These are phyloP conservation scores for Penaeus chinensis DNA, from an alignment of 1,140 invertebrate species.

Conservation along the genomic window DNA sequence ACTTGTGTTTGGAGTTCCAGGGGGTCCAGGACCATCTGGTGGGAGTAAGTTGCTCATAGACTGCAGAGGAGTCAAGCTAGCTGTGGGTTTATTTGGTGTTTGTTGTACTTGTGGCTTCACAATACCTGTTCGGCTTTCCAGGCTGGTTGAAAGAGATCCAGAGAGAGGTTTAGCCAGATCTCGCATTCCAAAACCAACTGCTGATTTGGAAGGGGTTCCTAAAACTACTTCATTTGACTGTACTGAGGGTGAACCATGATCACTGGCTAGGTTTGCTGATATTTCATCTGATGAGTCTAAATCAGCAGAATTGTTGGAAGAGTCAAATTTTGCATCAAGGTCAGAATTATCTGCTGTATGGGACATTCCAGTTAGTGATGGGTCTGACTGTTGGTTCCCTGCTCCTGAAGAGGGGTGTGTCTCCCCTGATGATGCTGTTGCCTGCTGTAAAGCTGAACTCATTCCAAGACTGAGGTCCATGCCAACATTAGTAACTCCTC, in stretches of 20 bases:
- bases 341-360: background rate
- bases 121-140: constrained; percentile 26
- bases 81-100: constrained; percentile 28
- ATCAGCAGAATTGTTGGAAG: constrained; percentile 9
- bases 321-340: too few species aligned
- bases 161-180: constrained; percentile 27
- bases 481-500: too few species aligned
- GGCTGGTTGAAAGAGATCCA: background rate
- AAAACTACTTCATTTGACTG: constrained; percentile 18
- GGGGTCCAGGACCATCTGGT: constrained; percentile 17
- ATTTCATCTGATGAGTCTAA: background rate
- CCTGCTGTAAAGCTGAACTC: background rate
- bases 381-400: background rate
- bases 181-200: constrained; percentile 42
- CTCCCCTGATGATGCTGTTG: background rate
- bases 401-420: background rate
- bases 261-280: background rate
- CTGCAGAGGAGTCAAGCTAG: constrained; percentile 41
- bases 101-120: constrained; percentile 45
- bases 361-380: background rate
- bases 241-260: background rate
- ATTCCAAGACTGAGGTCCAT: too few species aligned
- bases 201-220: constrained; percentile 34
- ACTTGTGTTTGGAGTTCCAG: background rate
- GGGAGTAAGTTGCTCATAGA: constrained; percentile 45